Evolutionary conservation across 1,140 invertebrate genomes (phyloP).

Genomic region (Aphelenchoides fujianensis): DNA sequence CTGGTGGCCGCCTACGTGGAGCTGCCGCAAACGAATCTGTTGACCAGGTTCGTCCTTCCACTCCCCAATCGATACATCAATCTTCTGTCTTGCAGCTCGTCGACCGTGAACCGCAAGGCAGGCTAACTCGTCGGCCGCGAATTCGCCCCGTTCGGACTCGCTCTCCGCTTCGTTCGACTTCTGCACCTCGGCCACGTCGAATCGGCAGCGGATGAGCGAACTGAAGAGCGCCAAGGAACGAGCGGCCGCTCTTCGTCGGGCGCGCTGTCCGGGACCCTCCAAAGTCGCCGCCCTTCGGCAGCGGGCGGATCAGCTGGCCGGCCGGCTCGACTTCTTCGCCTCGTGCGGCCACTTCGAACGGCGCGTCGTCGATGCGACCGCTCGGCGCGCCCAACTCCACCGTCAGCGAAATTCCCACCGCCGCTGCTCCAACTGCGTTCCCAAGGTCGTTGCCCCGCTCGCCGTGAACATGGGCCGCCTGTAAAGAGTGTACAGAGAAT

Average conservation of each 20-base stretch:
- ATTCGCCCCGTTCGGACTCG: background rate
- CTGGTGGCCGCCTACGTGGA: slow-evolving; percentile 13
- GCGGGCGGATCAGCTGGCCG: background rate
- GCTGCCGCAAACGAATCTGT: slow-evolving; percentile 1
- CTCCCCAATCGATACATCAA: background rate
- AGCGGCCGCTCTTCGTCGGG: background rate
- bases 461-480: too few relatives aligned
- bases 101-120: background rate
- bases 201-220: slow-evolving; percentile 16
- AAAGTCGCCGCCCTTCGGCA: background rate
- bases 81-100: background rate
- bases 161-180: slow-evolving; percentile 10
- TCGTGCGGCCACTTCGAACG: slow-evolving; percentile 17
- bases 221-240: slow-evolving; percentile 7
- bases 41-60: background rate
- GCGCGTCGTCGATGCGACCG: background rate
- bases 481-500: too few relatives aligned
- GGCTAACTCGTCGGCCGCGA: background rate
- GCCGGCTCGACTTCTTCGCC: slow-evolving; percentile 3
- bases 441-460: background rate
- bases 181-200: slow-evolving; percentile 4
- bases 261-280: slow-evolving; percentile 6
- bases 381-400: background rate
- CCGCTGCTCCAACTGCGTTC: slow-evolving; percentile 14
- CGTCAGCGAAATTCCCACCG: background rate